Conservation (phyloP, 2,113 vertebrate genomes). For the Solea senegalensis region DNA sequence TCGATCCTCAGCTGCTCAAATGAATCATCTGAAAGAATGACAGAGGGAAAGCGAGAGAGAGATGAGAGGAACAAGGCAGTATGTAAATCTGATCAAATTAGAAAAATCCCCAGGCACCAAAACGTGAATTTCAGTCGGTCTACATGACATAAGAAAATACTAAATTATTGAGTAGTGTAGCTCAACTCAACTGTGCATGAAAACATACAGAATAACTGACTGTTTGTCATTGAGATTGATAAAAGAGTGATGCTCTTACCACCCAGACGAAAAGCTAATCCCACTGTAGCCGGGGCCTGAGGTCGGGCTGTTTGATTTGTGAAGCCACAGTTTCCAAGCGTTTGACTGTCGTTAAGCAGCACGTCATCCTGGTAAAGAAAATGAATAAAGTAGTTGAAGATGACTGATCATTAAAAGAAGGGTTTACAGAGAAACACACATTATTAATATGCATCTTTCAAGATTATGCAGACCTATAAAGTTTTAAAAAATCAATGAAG, state of each 20-base stretch:
- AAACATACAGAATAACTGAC: no score
- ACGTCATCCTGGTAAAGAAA: conserved; percentile 84
- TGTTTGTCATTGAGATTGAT: background rate
- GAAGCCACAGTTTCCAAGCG: conserved; percentile 90
- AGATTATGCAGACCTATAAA: no score
- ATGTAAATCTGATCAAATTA: background rate
- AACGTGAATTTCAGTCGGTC: background rate
- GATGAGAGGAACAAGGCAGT: background rate
- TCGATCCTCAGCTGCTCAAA: conserved; percentile 89
- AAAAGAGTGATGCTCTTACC: conserved; percentile 70
- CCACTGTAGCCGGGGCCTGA: conserved; percentile 90
- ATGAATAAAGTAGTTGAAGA: background rate
- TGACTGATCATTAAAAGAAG: no score
- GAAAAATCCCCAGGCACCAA: background rate
- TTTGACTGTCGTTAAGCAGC: conserved; percentile 87
- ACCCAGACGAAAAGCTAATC: conserved; percentile 86
- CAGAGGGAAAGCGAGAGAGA: background rate
- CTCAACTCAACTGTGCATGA: no score
- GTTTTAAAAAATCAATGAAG: no score
- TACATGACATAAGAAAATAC: background rate
- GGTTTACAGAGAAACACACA: no score
- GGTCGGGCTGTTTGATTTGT: conserved; percentile 92
- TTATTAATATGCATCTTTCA: no score
- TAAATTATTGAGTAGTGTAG: background rate
- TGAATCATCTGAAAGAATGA: conserved; percentile 81